Base-by-base conservation (phyloP, 2,113 vertebrate species). In the Charadrius vociferus region DNA sequence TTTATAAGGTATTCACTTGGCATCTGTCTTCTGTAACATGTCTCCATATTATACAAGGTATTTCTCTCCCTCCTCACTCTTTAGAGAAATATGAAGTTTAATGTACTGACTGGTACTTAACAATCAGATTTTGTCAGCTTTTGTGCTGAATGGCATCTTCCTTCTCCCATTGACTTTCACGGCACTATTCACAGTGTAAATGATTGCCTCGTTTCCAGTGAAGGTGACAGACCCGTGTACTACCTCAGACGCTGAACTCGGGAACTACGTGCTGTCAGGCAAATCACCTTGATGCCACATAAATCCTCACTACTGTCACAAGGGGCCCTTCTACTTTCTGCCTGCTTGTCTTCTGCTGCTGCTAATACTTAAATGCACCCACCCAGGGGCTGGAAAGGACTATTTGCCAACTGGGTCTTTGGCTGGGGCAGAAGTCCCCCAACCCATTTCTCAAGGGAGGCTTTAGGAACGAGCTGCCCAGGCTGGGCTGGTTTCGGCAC, bases 51-150 rank as follows among this genome's bases (percentile, higher is more conserved):
- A 49, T 3, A 74, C 21, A 36, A 55, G 55, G 37, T 15, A 67
- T 50, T 86, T 36, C 82, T 90, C 72, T 96, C 75, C 86, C 90
- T 94, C 80, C 90, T 78, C 16, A 1, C 82, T 88, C 92, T 96
- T 96, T 22, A 71, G 56, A 90, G 65, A 93, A 59, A 83, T 32
- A 86, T 4, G 63, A 88, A 74, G 72, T 71, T 96, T 95, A 90
- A 95, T 67, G 88, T 47, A 92, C 94, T 94, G 82, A 17, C 72
- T 97, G 59, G 50, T 86, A 59, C 52, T 93, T 88, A 90, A 83
- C 93, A 90, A 86, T 65, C 88, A 86, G 90, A 83, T 95, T 97
- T 94, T 96, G 94, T 95, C 95, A 96, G 90, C 81, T 86, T 82
- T 81, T 78, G 82, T 93, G 74, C 92, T 95, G 63, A 93, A 75